Base-by-base conservation (phyloP, 2,888 invertebrate species). In the Oscheius sp. region DNA sequence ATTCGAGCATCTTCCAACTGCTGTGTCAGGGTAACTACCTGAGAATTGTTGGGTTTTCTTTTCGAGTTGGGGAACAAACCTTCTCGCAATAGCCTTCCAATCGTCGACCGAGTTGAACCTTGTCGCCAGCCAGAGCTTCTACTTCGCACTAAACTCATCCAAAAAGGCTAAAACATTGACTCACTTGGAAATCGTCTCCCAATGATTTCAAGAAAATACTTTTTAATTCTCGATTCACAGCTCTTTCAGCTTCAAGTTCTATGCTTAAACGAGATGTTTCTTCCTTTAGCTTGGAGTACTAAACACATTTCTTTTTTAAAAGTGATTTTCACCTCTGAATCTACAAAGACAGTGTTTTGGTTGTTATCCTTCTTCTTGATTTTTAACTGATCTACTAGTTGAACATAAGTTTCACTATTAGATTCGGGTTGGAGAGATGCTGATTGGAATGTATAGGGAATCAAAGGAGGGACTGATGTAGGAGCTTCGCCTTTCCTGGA, bases 1-100 rank as follows among this genome's bases (percentile, higher is more conserved):
- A 95, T 94, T 20, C 93, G 93, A 39, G 96, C 88, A 90, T 93
- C 93, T 87, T 96, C 96, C 2, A 94, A 92, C 89, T 94, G 93
- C 87, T 96, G 95, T 89, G 93, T 93, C 88, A 95, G 88, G 0
- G 66, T 63, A 34, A 57, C 70, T 34, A 78, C 20, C 78, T 78
- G 68, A 70, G 74, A 69, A 25, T n/a, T 2, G 12, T 6, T 2
- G 12, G 29, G 31, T 25, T 27, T 3, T 29, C 23, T 3, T 17
- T 23, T 23, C 25, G 50, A 31, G 53, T 3, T 12, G 31, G 31
- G 53, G n/a, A 53, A 57, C 23, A 20, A 20, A 95, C 89, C 87
- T 93, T 92, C 87, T 93, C 91, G 25, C 93, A 92, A 33, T 93
- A 94, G 86, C 92, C 93, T 6, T 94, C 89, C 53, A 96, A 89